Evolutionary conservation across 2,797 vertebrate genomes (phyloP), one percentile per base, ranked within the genome.

Genomic region (Novumbra hubbsi): DNA sequence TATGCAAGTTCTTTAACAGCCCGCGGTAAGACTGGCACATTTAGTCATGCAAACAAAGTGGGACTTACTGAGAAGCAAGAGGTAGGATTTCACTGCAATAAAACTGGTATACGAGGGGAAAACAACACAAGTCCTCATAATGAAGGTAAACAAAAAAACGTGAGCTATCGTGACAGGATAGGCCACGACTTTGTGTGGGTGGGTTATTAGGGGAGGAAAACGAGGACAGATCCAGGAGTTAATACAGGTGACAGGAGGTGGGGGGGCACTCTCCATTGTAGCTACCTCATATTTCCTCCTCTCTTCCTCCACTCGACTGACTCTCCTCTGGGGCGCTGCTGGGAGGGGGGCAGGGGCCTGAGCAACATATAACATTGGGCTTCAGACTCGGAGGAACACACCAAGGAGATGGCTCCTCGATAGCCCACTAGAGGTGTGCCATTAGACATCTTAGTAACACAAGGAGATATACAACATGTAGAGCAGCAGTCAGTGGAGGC

Each of bases 271-370:
- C 85, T 85, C 83, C 90, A 85, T 87, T 93, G 93, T 96, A 98
- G 94, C 95, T 95, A 98, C 95, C 95, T 95, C 95, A 34, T 91
- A 93, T 85, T 94, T 95, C 94, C 94, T 96, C 90, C 93, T 96
- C 89, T 94, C 95, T 93, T 97, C 93, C 91, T 94, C 94, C 90
- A 92, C 87, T 88, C 90, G 94, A 92, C 91, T 95, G 81, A 91
- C 82, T 95, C 95, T 96, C 92, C 95, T 96, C 92, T 92, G 57
- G 88, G 90, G 87, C 85, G 86, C 85, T 89, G 88, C 85, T 88
- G 93, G 91, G 90, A 90, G 92, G 83, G 91, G 90, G 84, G 91
- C 94, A 83, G 91, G 90, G 84, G 92, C 94, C 96, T 98, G 88
- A 85, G 95, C 91, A 90, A 95, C 94, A 95, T 92, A 93, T 85